Evolutionary conservation across 2,113 vertebrate species (phyloP), one percentile per base, ranked within the genome.

Genomic region (Phylloscopus whistleri): DNA sequence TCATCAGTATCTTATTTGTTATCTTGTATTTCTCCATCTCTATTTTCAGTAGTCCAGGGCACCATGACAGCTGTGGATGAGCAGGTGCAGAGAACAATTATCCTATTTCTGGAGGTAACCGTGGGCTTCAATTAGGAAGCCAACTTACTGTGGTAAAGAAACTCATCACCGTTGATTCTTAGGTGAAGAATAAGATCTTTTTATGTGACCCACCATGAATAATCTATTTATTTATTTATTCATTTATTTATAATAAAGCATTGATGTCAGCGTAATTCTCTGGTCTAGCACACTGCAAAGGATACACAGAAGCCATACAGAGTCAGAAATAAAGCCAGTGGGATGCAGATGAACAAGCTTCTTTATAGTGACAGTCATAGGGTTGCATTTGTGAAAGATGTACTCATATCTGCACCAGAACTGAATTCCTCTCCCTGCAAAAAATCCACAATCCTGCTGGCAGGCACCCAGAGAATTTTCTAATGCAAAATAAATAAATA

Each of bases 401-500:
- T 26, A 64, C 41, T 11, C 4, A 14, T 68, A 72, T 89, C 64
- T 94, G 72, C 46, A 62, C 23, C 52, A 74, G 55, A 86, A 80
- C 12, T 46, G 31, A 88, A 83, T 58, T 83, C 37, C 23, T 86
- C 39, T 72, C 55, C 46, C 35, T 76, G 70, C 18, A 86, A 90
- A 92, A 91, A 87, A 48, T 52, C 31, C 49, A 18, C 63, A 92
- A 27, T 86, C 52, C 46, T 86, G 26, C 56, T 88, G 80, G 64
- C 0, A 0, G 37, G 12, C 1, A 3, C 58, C 74, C 48, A 67
- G 79, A 92, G 72, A 93, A 56, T 81, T 77, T 80, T 90, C 19
- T 59, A 90, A 86, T 64, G 72, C 59, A 74, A 93, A 94, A 92
- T 93, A 94, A 97, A 96, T 95, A 95, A 95, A 95, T 89, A 96